Evolutionary conservation across 1,140 invertebrate species (phyloP).

Genomic region (Neodiprion pinetum): DNA sequence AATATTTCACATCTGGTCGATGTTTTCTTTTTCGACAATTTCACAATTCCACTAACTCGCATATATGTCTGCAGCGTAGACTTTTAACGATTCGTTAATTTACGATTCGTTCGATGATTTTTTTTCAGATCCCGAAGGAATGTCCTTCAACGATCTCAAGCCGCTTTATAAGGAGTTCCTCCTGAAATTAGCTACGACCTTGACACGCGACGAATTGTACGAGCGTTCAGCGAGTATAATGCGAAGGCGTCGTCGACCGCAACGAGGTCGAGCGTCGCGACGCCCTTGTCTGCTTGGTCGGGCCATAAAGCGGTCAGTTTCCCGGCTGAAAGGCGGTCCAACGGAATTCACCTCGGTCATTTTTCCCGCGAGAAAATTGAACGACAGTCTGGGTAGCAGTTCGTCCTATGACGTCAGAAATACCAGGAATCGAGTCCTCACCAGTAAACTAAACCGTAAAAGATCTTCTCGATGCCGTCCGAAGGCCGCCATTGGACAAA

Average conservation of each 20-base stretch:
- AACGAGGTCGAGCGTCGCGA: slow-evolving; percentile 50
- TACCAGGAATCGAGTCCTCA: slow-evolving; percentile 49
- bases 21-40: no score
- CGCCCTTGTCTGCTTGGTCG: slow-evolving; percentile 53
- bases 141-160: slow-evolving; percentile 91
- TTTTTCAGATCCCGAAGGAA: slow-evolving; percentile 77
- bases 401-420: slow-evolving; percentile 54
- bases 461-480: slow-evolving; percentile 45
- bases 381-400: slow-evolving; percentile 56
- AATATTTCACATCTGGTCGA: no score
- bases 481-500: slow-evolving; percentile 46
- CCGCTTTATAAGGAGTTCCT: slow-evolving; percentile 90
- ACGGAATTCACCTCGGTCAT: slow-evolving; percentile 64
- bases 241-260: slow-evolving; percentile 69
- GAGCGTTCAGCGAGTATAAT: slow-evolving; percentile 88
- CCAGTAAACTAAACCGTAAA: slow-evolving; percentile 49
- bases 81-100: background rate
- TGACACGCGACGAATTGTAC: slow-evolving; percentile 90
- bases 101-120: slow-evolving; percentile 14
- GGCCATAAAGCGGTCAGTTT: slow-evolving; percentile 59
- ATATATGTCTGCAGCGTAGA: no score
- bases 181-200: slow-evolving; percentile 82
- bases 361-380: slow-evolving; percentile 58
- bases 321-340: slow-evolving; percentile 55
- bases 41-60: no score